These are phyloP conservation scores for Turdus rufiventris DNA, from an alignment of 2,113 vertebrate genomes.

Conservation along the genomic window DNA sequence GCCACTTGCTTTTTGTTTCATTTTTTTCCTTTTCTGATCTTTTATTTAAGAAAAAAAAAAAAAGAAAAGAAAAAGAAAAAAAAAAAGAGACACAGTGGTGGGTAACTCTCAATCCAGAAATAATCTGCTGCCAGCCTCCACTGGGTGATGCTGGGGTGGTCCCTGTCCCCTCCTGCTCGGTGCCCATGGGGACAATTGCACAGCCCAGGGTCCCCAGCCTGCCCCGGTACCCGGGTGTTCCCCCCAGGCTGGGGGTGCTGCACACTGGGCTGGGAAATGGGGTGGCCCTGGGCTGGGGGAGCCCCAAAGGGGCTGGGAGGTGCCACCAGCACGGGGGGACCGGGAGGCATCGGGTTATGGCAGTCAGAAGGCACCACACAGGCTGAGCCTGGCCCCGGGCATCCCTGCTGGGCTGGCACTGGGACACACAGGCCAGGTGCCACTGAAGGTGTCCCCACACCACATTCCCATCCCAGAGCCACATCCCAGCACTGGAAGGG, in stretches of 20 bases:
- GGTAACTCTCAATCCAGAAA: slow-evolving; percentile 34
- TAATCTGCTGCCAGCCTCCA: neutral
- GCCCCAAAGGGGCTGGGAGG: neutral
- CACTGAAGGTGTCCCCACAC: accelerated
- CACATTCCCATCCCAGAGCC: neutral
- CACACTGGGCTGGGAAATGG: neutral
- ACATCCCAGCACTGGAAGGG: neutral
- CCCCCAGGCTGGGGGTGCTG: neutral
- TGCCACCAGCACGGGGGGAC: neutral
- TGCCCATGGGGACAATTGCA: neutral
- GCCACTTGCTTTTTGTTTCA: neutral
- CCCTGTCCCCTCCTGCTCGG: neutral
- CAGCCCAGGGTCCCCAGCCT: neutral
- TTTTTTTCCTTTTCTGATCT: slow-evolving; percentile 21
- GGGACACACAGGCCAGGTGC: neutral
- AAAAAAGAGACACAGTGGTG: slow-evolving; percentile 68
- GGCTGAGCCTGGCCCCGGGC: neutral
- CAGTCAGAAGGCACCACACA: slow-evolving; percentile 50
- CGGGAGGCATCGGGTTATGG: neutral
- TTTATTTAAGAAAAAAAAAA: slow-evolving; percentile 69
- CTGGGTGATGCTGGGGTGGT: accelerated
- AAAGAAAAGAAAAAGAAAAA: neutral
- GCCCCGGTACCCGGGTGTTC: neutral
- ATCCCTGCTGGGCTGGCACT: neutral
- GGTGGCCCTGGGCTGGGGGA: neutral